Evolutionary conservation across 2,113 vertebrate species (phyloP).

Genomic region (Laticauda laticaudata): DNA sequence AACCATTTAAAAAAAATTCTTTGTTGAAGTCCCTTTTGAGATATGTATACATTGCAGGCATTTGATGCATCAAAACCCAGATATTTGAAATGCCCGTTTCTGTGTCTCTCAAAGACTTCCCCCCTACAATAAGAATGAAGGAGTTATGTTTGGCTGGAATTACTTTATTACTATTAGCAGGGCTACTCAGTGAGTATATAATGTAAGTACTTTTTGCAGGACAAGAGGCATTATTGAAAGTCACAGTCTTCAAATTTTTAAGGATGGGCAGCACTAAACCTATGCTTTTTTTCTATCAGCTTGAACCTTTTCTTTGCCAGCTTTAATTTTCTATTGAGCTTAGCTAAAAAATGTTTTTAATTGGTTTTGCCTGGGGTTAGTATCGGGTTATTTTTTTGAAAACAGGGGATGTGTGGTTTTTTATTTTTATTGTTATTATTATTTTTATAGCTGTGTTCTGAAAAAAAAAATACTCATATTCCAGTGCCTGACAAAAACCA

Average conservation of each 20-base stretch:
- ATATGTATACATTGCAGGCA: neutral
- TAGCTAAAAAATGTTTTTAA: neutral
- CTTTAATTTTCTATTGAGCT: slow-evolving; percentile 15
- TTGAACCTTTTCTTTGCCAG: slow-evolving; percentile 8
- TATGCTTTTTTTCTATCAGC: neutral
- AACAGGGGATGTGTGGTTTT: slow-evolving; percentile 28
- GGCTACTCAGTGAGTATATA: neutral
- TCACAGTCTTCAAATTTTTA: slow-evolving; percentile 1
- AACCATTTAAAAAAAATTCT: neutral
- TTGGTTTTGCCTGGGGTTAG: slow-evolving; percentile 19
- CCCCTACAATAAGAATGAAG: neutral
- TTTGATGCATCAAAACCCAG: neutral
- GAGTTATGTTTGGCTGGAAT: neutral
- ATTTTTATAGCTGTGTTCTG: slow-evolving; percentile 43
- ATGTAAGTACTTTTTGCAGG: neutral
- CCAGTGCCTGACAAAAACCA: slow-evolving; percentile 71
- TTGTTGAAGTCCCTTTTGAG: neutral
- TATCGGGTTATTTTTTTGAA: slow-evolving; percentile 38
- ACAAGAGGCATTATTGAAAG: neutral
- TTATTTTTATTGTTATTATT: slow-evolving; percentile 15
- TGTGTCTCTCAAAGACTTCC: neutral
- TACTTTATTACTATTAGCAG: neutral
- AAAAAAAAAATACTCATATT: slow-evolving; percentile 58
- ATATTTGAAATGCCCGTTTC: neutral
- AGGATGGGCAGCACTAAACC: neutral